A percentile compares a stretch with the other conserved stretches of the same genome.
phyloP scores from a whole-genome alignment of 2,797 vertebrate species.

The Tokudaia tokunoshimensis region DNA sequence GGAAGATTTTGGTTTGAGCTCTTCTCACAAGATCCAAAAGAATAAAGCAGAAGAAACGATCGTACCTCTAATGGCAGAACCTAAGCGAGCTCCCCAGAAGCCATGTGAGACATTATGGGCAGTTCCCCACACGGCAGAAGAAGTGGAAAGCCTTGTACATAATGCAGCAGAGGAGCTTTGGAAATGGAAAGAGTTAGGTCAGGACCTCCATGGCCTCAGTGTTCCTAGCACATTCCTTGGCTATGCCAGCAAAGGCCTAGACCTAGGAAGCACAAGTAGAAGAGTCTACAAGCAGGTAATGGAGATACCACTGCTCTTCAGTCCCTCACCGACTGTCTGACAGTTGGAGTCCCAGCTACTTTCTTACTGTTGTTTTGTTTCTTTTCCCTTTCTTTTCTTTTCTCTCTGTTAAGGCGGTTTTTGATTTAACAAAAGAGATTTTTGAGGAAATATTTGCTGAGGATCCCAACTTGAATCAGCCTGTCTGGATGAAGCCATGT shows the following conservation, averaged over 20 bases:
- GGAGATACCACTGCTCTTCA: slow-evolving; percentile 1
- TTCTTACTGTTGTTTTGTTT: slow-evolving; percentile 71
- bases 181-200: slow-evolving; percentile 92
- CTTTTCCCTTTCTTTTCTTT: slow-evolving; percentile 66
- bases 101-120: slow-evolving; percentile 93
- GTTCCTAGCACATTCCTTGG: slow-evolving; percentile 88
- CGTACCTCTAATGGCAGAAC: slow-evolving; percentile 87
- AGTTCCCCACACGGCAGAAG: slow-evolving; percentile 92
- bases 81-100: slow-evolving; percentile 89
- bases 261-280: slow-evolving; percentile 92
- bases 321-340: slow-evolving; percentile 17
- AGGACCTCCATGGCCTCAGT: slow-evolving; percentile 86
- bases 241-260: slow-evolving; percentile 86
- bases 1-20: slow-evolving; percentile 98
- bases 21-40: slow-evolving; percentile 92
- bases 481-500: slow-evolving; percentile 96
- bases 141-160: slow-evolving; percentile 94
- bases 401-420: slow-evolving; percentile 91
- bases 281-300: slow-evolving; percentile 95
- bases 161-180: slow-evolving; percentile 94
- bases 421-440: slow-evolving; percentile 97
- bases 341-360: slow-evolving; percentile 27
- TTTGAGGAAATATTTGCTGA: slow-evolving; percentile 96
- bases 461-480: slow-evolving; percentile 94
- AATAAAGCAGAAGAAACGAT: slow-evolving; percentile 90